Evolutionary conservation across 2,113 vertebrate species (phyloP), one percentile per base, ranked within the genome.

Genomic region (Halichoeres trimaculatus): DNA sequence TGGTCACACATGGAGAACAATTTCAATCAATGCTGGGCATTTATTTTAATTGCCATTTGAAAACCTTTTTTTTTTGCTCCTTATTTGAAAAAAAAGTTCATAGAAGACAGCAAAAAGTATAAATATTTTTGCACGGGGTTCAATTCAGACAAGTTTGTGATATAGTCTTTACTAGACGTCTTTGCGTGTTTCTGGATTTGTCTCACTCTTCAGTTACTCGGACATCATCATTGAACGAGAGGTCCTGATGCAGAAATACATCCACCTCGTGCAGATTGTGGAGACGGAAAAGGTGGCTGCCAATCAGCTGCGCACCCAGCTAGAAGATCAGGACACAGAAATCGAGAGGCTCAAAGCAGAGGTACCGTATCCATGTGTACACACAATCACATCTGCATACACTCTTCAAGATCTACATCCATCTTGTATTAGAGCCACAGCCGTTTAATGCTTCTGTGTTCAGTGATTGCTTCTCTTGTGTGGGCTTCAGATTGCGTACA

Each of bases 301-400:
- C 80, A 98, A 96, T 91, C 98, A 99, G 80, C 95, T 99, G 34
- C 95, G 98, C 7, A 97, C 96, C 70, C 98, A 99, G 70, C 95
- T 99, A 54, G 98, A 99, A 90, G 98, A 99, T 89, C 97, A 99
- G 95, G 97, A 98, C 86, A 99, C 97, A 0, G 98, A 99, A 91
- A 97, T 99, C 0, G 96, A 97, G 90, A 95, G 98, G 76, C 96
- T 99, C 54, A 99, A 98, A 91, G 90, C 96, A 11, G 98, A 98
- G 97, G 98, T 98, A 81, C 84, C 55, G 41, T 43, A 48, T 8
- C 10, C 16, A 14, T 22, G 19, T 34, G 14, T 10, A 23, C 2
- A 24, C 64, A 60, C 52, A 67, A 34, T 55, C 23, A 12, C 40
- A 70, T 35, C 38, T 8, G 50, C n/a, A 43, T 38, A 56, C 30